Evolutionary conservation across 2,113 vertebrate genomes (phyloP), one percentile per base, ranked within the genome.

Genomic region (Acanthisitta chloris): DNA sequence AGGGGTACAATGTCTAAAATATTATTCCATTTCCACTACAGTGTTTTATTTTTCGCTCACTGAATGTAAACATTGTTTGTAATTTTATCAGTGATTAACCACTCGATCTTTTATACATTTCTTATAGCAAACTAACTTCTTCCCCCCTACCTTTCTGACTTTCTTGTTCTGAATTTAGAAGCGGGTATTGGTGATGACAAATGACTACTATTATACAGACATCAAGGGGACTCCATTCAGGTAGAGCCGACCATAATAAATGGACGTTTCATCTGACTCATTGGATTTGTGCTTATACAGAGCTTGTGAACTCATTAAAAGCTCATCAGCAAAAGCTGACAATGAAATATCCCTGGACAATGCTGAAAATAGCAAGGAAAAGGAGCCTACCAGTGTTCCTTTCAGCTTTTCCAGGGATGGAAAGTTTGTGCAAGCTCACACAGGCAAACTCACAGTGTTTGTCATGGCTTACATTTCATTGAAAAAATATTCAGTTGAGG

Each of bases 151-250:
- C 82, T 89, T 97, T 97, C 83, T 92, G 84, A 79, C 96, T 96
- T 95, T 94, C 88, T 96, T 81, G 97, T 98, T 97, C 95, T 97
- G 94, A 86, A 98, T 98, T 97, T 98, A 99, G 99, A 99, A 99
- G 97, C 99, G 99, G 78, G 99, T 99, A 17, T 98, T 99, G 98
- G 98, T 99, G 97, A 98, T 99, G 98, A 99, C 99, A 97, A 99
- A 99, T 97, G 99, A 99, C 97, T 99, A 99, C 98, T 99, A 99
- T 98, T 99, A 99, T 89, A 99, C 99, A 94, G 99, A 99, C 98
- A 99, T 99, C 97, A 99, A 99, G 97, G 99, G 99, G 65, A 99
- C 99, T 85, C 99, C 99, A 40, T 99, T 99, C 98, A 99, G 99
- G 99, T 99, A 98, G 97, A 97, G 97, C 97, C 2, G 84, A 93